Evolutionary conservation across 1,140 invertebrate genomes (phyloP), one percentile per base, ranked within the genome.

Genomic region (Conus ventricosus): DNA sequence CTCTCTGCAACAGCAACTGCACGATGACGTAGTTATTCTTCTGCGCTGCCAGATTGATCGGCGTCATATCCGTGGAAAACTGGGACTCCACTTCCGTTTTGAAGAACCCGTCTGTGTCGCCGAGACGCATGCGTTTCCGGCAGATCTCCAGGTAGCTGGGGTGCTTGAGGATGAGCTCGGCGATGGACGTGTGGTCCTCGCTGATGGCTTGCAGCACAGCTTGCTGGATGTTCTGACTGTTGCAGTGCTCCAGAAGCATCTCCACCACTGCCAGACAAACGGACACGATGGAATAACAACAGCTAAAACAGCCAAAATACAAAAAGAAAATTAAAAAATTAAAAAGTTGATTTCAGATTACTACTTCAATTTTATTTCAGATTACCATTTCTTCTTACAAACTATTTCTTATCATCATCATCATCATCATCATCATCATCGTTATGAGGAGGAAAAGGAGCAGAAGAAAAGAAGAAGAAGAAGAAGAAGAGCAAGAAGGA

Each of bases 1-100:
- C 95, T n/a, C 94, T 89, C 82, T 94, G 88, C 57, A 95, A 89
- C 55, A 95, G 89, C 57, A 95, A 90, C 91, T 95, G 94, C 27
- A 95, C 93, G 39, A 95, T 95, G 85, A 94, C 94, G 90, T 93
- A 94, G 90, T 94, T 93, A 89, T 95, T 95, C 76, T 94, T 91
- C 84, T 95, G 94, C 4, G 94, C 92, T 11, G 95, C 95, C 23
- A 95, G 86, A 53, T 95, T 95, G 55, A 95, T 89, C 17, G 95
- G 95, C 0, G 95, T 95, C 23, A 95, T 94, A 87, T 95, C 94
- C 20, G 93, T 91, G 17, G 94, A 93, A 87, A 95, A 95, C 23
- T 92, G 93, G 7, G 93, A 93, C 71, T 87, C 85, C 71, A 87
- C 85, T 25, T 87, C 85, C 51, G 85, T 87, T 88, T 93, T 93